Base-by-base conservation (phyloP, 1,140 invertebrate genomes). In the Drosophila repleta region DNA sequence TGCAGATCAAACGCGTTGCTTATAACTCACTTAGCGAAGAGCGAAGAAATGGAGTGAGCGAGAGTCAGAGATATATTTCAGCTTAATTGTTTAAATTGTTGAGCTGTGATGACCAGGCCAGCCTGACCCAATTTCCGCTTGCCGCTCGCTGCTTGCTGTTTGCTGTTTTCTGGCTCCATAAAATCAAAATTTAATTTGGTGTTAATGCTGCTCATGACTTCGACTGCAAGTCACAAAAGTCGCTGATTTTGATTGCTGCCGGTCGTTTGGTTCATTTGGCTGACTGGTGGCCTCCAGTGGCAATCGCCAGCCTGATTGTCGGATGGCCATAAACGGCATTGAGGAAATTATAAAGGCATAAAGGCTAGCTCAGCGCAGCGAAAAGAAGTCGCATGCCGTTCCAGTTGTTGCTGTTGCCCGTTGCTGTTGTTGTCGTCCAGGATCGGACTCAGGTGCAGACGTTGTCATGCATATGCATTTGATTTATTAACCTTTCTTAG, bases 401-500 rank as follows among this genome's bases (percentile, higher is more conserved):
- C 21, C 2, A 3, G 56, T 39, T 35, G 32, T 13, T 35, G 32
- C 10, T 11, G 32, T 35, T 49, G 37, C 46, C 13, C 10, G 55
- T 46, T 20, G 26, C 11, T 21, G 45, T 62, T 29, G 26, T 18
- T 49, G 45, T 20, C 20, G 45, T 37, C 66, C 55, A 37, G 79
- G 73, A 78, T 76, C 58, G 39, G 41, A 20, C 78, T 87, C 78
- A 87, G 82, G 81, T 87, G 81, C 81, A 85, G 69, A 83, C 51
- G 69, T 57, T 74, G 79, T 78, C 74, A 77, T 81, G 82, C 83
- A 85, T 79, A 85, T 87, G 75, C 74, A 85, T 85, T 85, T 85
- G 82, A 85, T 85, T 85, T 85, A 85, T 85, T 85, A 85, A 85
- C 82, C 82, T 85, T 79, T 85, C 82, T 78, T 85, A 87, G 82